These are phyloP conservation scores for Sarcoramphus papa DNA, from an alignment of 2,797 vertebrate genomes.

Conservation along the genomic window DNA sequence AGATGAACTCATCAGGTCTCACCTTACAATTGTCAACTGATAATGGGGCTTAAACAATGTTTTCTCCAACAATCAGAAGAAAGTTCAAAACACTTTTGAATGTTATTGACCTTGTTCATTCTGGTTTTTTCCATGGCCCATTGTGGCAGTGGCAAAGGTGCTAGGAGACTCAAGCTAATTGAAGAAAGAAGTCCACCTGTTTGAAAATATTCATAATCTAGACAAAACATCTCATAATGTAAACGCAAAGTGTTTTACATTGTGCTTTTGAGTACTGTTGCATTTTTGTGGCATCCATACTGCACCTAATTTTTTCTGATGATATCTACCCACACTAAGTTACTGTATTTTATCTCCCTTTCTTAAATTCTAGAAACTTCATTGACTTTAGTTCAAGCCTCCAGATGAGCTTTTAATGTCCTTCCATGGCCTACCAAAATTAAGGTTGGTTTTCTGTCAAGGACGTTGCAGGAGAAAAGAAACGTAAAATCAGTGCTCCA, in stretches of 20 bases:
- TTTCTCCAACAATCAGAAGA: neutral
- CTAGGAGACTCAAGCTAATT: neutral
- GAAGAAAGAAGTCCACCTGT: neutral
- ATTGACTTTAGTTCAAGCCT: neutral
- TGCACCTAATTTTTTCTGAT: neutral
- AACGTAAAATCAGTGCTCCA: neutral
- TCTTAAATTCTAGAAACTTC: neutral
- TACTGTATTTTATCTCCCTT: neutral
- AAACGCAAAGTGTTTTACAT: neutral
- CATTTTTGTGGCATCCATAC: neutral
- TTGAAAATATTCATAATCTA: neutral
- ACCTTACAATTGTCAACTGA: neutral
- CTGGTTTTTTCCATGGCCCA: neutral
- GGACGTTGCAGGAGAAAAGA: neutral
- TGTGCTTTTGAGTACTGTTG: neutral
- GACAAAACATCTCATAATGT: neutral
- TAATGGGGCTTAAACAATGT: neutral
- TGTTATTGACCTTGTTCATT: neutral
- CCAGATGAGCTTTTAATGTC: neutral
- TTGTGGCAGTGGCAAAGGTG: neutral
- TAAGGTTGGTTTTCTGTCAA: neutral
- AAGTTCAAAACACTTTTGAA: neutral
- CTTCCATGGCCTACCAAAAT: neutral
- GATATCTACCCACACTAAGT: neutral
- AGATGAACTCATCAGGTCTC: neutral